Conservation (phyloP, 2,797 vertebrate genomes). For the Eurystomus glaucurus region DNA sequence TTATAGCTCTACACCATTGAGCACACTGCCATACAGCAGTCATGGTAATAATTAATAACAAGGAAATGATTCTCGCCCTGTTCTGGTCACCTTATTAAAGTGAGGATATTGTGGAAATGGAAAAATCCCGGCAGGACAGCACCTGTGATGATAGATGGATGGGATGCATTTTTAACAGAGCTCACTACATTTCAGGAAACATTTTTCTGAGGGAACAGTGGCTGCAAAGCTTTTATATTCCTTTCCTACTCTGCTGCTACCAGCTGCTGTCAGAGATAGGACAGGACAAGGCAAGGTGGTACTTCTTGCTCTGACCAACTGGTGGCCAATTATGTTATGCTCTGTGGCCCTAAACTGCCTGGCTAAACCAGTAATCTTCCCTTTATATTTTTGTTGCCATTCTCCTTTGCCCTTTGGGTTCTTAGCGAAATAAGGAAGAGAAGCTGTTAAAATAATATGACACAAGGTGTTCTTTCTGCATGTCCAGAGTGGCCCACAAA, state of each 20-base stretch:
- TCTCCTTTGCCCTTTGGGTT: neutral
- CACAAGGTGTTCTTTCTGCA: neutral
- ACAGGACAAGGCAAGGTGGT: neutral
- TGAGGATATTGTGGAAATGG: conserved; percentile 80
- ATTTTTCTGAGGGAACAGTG: conserved; percentile 43
- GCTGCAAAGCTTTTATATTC: conserved; percentile 38
- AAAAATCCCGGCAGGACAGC: conserved; percentile 79
- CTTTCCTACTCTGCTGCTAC: neutral
- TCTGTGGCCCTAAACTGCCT: neutral
- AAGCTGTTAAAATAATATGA: neutral
- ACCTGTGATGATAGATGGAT: conserved; percentile 77
- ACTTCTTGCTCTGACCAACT: neutral
- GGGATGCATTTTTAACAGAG: conserved; percentile 78
- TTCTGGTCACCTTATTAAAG: conserved; percentile 80
- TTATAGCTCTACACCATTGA: conserved; percentile 72
- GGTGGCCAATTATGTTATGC: neutral
- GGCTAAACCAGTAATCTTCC: neutral
- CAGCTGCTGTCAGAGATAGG: conserved; percentile 20
- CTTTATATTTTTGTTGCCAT: neutral
- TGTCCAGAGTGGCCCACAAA: neutral
- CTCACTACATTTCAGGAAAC: conserved; percentile 72
- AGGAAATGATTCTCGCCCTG: conserved; percentile 79
- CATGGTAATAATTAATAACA: conserved; percentile 81
- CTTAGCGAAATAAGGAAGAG: neutral
- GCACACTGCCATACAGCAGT: conserved; percentile 63